These are phyloP conservation scores for Cariama cristata DNA, from an alignment of 2,113 vertebrate species.

Conservation along the genomic window DNA sequence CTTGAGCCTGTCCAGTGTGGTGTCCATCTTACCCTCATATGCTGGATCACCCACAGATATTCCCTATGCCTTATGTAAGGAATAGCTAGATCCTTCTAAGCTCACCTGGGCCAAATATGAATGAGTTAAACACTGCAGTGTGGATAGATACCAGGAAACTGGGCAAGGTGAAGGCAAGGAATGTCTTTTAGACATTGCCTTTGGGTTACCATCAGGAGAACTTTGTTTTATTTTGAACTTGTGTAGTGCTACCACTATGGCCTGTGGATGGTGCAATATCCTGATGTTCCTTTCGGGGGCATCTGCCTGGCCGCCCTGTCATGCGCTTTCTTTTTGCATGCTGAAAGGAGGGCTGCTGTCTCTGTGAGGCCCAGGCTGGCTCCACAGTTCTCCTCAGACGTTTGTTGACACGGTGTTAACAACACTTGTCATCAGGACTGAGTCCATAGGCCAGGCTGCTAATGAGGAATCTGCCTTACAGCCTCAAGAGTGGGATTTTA, in stretches of 20 bases:
- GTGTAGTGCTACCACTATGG: background rate
- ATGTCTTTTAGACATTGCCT: background rate
- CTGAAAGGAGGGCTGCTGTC: background rate
- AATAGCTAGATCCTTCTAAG: background rate
- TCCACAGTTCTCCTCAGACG: background rate
- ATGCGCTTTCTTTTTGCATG: background rate
- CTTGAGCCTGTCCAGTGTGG: background rate
- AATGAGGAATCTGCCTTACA: slow-evolving; percentile 1
- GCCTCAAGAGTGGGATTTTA: slow-evolving; percentile 42
- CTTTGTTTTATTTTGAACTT: background rate
- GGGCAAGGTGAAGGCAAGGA: background rate
- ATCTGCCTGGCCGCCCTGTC: background rate
- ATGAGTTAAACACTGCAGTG: background rate
- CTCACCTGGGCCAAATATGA: background rate
- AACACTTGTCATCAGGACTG: slow-evolving; percentile 1
- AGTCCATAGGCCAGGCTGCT: slow-evolving; percentile 25
- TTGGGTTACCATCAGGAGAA: background rate
- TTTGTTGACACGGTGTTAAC: slow-evolving; percentile 50
- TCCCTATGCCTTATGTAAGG: background rate
- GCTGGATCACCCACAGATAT: background rate
- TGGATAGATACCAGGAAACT: background rate
- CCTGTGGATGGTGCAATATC: background rate
- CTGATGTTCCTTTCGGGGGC: background rate
- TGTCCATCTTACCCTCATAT: fast-evolving
- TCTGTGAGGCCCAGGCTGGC: background rate